Evolutionary conservation across 2,797 vertebrate genomes (phyloP), one percentile per base, ranked within the genome.

Genomic region (Furcifer pardalis): DNA sequence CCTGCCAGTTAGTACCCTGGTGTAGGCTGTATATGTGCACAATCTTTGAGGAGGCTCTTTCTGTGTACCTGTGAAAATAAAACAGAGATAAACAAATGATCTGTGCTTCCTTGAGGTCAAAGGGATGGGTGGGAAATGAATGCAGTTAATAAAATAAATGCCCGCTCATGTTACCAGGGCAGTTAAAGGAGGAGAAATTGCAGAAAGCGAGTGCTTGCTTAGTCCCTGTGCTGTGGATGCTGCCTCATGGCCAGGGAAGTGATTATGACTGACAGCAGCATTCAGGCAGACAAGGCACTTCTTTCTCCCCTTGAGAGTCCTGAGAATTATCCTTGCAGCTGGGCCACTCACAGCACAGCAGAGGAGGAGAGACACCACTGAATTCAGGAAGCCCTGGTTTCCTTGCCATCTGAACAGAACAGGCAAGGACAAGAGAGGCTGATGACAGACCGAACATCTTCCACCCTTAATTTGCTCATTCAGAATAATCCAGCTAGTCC

Each of bases 351-450:
- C 30, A 44, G 66, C 13, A n/a, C 23, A 63, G 63, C 62, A 63
- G 27, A 60, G 19, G 72, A 77, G 78, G 49, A 84, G 49, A 15
- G 68, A 89, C 85, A 80, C 78, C 82, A 74, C 73, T 84, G 79
- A 49, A 77, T 82, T 60, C 3, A 2, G 69, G 83, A 72, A 84
- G 76, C 59, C 79, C 89, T 0, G 4, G 78, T 89, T 91, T 86
- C 37, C 76, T 82, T n/a, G 59, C 17, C 46, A 0, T 37, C 7
- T 0, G 5, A 71, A 90, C 79, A 72, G 79, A 88, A 65, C 1
- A 15, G 82, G 86, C 72, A 9, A 68, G 87, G 84, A 91, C 89
- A 89, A 91, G 37, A 10, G 42, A 84, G 89, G 87, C 74, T 92
- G 88, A 32, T 73, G 86, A 1, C 71, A 89, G 91, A 90, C 86